Evolutionary conservation across 2,113 vertebrate genomes (phyloP).

Genomic region (Zapornia atra): DNA sequence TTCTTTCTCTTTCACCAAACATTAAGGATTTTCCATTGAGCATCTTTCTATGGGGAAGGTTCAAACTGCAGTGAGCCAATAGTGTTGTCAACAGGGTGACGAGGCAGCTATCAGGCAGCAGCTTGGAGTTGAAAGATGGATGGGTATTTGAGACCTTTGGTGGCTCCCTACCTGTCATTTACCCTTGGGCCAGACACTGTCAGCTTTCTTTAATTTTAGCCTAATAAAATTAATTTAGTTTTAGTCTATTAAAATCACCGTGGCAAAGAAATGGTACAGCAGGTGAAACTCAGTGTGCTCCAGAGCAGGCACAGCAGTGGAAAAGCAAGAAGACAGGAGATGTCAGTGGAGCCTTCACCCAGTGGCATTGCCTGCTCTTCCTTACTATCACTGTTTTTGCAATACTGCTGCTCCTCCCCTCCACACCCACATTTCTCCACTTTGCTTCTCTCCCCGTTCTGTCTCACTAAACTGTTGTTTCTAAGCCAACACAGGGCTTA

Average conservation of each 20-base stretch:
- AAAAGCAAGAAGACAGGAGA: background rate
- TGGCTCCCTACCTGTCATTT: background rate
- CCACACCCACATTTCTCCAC: fast-evolving
- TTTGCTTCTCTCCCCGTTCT: fast-evolving
- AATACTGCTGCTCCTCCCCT: background rate
- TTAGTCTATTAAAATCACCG: background rate
- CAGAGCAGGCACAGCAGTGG: background rate
- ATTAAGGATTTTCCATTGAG: background rate
- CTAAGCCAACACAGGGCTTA: background rate
- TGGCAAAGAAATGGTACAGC: background rate
- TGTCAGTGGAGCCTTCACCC: background rate
- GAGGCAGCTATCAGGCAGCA: background rate
- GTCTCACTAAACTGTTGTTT: background rate
- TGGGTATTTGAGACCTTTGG: background rate
- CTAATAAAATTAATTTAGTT: too few relatives aligned
- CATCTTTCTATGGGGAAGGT: background rate
- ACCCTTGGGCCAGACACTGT: fast-evolving
- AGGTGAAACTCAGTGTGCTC: background rate
- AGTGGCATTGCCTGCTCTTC: background rate
- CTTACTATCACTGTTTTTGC: fast-evolving
- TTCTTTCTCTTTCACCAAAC: background rate
- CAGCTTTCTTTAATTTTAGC: background rate
- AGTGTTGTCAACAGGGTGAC: background rate
- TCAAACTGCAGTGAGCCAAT: background rate
- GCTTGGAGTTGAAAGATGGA: background rate